A percentile compares a stretch with the other conserved stretches of the same genome.
These are phyloP conservation scores for Actenoides lindsayi DNA, from an alignment of 2,113 vertebrate species.

Conservation along the genomic window DNA sequence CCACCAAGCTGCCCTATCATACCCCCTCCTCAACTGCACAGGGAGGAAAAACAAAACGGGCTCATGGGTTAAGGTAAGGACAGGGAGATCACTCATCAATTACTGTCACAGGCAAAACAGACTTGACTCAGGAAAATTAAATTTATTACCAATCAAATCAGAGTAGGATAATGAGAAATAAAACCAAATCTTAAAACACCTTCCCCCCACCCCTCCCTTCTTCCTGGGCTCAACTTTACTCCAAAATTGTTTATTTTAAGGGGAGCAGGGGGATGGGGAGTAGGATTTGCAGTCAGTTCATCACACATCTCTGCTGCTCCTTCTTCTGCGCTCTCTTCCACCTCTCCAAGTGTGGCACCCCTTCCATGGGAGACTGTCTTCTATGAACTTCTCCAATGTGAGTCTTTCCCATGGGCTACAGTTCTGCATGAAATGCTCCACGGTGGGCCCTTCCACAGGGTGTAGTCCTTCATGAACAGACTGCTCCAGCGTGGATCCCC, in stretches of 20 bases:
- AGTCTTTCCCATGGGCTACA: background rate
- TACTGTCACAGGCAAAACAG: background rate
- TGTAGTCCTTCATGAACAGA: background rate
- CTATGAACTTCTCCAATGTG: no score
- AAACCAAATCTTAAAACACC: no score
- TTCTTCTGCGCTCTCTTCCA: background rate
- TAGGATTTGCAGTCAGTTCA: background rate
- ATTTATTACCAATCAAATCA: no score
- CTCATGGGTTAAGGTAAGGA: background rate
- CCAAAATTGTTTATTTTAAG: background rate
- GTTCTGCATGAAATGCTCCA: background rate
- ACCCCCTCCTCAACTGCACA: background rate
- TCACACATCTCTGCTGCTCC: background rate
- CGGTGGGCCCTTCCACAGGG: background rate
- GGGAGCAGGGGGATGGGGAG: fast-evolving
- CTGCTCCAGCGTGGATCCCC: background rate
- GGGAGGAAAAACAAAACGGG: fast-evolving
- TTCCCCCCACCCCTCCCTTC: background rate
- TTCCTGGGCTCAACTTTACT: background rate
- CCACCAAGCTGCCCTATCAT: background rate
- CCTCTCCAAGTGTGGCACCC: background rate
- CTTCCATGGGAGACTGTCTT: no score
- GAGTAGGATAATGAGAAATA: no score
- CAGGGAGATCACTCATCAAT: background rate
- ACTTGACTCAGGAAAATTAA: background rate